Percentiles rank a stretch among this genome's conserved stretches.
phyloP scores from a whole-genome alignment of 2,797 vertebrate species.

The Sebastes vulpes region DNA sequence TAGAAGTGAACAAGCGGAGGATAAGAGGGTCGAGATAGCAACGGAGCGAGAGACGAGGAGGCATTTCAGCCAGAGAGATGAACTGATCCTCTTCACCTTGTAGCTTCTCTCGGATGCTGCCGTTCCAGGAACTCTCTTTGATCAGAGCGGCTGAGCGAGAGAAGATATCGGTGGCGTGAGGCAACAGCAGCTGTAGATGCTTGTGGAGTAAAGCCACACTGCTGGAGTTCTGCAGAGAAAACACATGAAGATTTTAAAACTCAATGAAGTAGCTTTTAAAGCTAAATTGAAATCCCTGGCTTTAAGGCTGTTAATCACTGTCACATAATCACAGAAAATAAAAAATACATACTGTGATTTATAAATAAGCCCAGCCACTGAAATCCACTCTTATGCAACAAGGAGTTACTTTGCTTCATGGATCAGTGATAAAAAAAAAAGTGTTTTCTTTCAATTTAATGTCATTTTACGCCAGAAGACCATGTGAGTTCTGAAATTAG shows the following conservation, averaged over 20 bases:
- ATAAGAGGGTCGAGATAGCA: not conserved
- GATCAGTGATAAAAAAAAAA: not conserved
- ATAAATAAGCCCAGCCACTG: not conserved
- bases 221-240: constrained; percentile 90
- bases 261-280: no score
- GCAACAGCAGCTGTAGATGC: constrained; percentile 95
- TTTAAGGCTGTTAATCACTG: not conserved
- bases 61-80: not conserved
- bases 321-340: not conserved
- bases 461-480: not conserved
- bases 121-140: constrained; percentile 96
- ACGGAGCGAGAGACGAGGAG: not conserved
- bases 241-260: not conserved
- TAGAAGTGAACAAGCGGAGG: not conserved
- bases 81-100: constrained; percentile 83
- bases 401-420: not conserved
- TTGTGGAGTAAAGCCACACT: constrained; percentile 97
- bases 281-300: not conserved
- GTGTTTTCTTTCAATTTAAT: not conserved
- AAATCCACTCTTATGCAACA: not conserved
- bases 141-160: constrained; percentile 93
- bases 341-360: not conserved
- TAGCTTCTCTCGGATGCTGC: constrained; percentile 93
- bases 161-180: constrained; percentile 96
- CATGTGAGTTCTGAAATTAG: constrained; percentile 11